Percentiles rank a stretch among this genome's conserved stretches.
Conservation (phyloP, 2,888 invertebrate genomes). For the Athalia circularis region DNA sequence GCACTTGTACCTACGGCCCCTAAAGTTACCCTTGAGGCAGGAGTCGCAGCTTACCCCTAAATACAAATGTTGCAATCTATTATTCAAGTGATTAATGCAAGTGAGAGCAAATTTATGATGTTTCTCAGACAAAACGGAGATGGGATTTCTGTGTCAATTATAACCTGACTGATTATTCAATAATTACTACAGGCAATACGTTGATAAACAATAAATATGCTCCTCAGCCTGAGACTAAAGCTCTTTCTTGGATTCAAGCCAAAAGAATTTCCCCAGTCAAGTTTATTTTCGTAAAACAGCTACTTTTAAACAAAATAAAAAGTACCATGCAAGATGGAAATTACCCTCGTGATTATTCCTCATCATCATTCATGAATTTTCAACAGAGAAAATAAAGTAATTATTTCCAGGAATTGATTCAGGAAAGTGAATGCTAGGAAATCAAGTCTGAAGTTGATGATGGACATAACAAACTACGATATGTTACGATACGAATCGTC, state of each 20-base stretch:
- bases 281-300: slow-evolving; percentile 46
- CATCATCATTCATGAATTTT: too few species aligned
- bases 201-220: background rate
- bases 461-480: too few species aligned
- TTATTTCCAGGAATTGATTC: too few species aligned
- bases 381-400: too few species aligned
- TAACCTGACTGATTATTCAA: too few species aligned
- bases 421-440: too few species aligned
- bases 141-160: too few species aligned
- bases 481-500: background rate
- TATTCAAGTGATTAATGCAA: slow-evolving; percentile 49
- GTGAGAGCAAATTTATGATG: background rate
- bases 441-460: too few species aligned
- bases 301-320: background rate
- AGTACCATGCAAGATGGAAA: too few species aligned
- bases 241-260: slow-evolving; percentile 40
- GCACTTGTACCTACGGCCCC: slow-evolving; percentile 98
- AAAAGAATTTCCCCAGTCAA: slow-evolving; percentile 42
- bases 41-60: slow-evolving; percentile 99
- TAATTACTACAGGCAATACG: background rate
- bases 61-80: slow-evolving; percentile 62
- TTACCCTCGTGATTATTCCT: too few species aligned
- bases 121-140: background rate
- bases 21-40: slow-evolving; percentile 98
- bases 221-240: background rate